phyloP scores from a whole-genome alignment of 2,797 vertebrate species.

The Coracias cyanogaster region DNA sequence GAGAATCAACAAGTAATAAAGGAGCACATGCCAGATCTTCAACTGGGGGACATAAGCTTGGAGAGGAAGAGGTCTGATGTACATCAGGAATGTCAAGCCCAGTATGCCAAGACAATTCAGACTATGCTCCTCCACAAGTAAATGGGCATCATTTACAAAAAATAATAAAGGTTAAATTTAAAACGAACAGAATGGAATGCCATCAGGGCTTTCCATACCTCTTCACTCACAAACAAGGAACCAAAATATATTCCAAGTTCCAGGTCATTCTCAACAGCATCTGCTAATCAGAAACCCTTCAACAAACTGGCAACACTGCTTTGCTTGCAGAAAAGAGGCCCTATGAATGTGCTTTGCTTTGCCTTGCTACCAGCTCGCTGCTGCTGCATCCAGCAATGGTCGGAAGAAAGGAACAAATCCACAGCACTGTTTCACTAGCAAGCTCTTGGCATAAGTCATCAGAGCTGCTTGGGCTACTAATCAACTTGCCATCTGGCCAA shows the following conservation, averaged over 20 bases:
- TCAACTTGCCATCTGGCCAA: background rate
- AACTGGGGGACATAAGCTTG: background rate
- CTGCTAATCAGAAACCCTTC: background rate
- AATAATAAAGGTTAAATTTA: background rate
- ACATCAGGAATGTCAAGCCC: background rate
- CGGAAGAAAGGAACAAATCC: background rate
- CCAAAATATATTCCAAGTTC: background rate
- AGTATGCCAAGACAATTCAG: background rate
- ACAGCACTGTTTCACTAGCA: background rate
- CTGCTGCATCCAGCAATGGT: background rate
- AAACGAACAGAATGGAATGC: background rate
- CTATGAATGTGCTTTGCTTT: background rate
- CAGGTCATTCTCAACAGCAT: background rate
- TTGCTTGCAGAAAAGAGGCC: background rate
- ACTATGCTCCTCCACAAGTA: background rate
- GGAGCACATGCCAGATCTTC: background rate
- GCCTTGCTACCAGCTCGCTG: background rate
- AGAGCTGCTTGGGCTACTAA: background rate
- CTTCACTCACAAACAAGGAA: background rate
- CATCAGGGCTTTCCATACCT: background rate
- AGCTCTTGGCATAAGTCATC: background rate
- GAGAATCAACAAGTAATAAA: background rate
- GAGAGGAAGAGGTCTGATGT: background rate
- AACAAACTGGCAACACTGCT: background rate
- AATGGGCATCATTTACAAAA: background rate